Percentiles rank a stretch among this genome's conserved stretches.
These are phyloP conservation scores for Oasisia sp. DNA, from an alignment of 2,888 invertebrate genomes.

Conservation along the genomic window DNA sequence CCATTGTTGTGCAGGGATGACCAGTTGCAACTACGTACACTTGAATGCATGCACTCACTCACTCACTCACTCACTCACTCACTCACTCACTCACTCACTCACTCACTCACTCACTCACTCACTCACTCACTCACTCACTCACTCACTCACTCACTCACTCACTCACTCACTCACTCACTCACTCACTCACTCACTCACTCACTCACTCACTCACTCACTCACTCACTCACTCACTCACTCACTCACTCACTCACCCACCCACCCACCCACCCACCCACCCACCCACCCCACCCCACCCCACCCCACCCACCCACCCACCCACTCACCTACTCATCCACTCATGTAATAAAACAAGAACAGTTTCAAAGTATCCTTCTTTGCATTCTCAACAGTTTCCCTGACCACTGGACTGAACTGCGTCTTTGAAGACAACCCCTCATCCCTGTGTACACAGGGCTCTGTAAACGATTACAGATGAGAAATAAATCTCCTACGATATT, in stretches of 20 bases:
- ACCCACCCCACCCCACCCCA: not conserved
- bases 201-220: not conserved
- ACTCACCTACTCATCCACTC: not conserved
- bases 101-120: not conserved
- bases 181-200: not conserved
- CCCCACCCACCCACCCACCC: not conserved
- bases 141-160: not conserved
- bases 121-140: not conserved
- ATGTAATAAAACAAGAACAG: not conserved
- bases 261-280: not conserved
- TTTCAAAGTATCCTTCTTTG: not conserved
- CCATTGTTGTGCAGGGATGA: not conserved
- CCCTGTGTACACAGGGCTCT: not conserved
- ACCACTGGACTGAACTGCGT: not conserved
- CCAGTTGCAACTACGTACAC: not conserved
- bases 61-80: not conserved
- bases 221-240: not conserved
- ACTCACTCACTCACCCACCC: not conserved
- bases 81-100: not conserved
- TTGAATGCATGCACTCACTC: not conserved
- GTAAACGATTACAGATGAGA: not conserved
- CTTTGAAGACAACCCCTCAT: not conserved
- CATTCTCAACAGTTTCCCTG: not conserved
- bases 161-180: not conserved
- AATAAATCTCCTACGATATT: slow-evolving; percentile 4